These are phyloP conservation scores for Rhodeus uyekii DNA, from an alignment of 2,797 vertebrate species.

Conservation along the genomic window DNA sequence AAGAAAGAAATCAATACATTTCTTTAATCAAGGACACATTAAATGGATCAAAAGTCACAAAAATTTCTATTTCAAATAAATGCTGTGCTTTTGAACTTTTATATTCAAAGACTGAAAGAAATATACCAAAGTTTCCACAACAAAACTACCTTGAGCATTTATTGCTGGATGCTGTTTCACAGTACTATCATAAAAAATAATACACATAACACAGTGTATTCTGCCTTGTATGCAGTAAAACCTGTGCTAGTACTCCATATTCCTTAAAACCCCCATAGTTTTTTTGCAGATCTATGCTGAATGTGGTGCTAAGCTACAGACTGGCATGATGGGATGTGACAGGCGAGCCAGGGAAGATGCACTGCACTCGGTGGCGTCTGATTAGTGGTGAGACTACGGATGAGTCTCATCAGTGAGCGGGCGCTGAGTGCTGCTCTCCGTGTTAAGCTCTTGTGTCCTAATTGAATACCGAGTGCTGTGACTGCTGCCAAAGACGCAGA, in stretches of 20 bases:
- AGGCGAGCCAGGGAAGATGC: neutral
- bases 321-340: constrained; percentile 12
- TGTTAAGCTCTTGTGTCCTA: constrained; percentile 31
- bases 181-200: neutral
- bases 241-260: neutral
- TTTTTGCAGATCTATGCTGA: constrained; percentile 7
- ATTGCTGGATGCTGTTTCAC: neutral
- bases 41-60: no score
- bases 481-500: constrained; percentile 28
- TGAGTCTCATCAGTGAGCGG: constrained; percentile 30
- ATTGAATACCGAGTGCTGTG: constrained; percentile 36
- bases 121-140: no score
- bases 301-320: neutral
- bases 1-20: no score
- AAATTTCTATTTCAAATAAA: no score
- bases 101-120: no score
- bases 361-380: neutral
- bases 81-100: no score
- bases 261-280: neutral
- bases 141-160: neutral
- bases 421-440: constrained; percentile 9
- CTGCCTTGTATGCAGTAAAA: neutral
- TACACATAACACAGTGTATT: neutral
- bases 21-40: no score
- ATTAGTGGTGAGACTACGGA: constrained; percentile 25